Evolutionary conservation across 2,113 vertebrate genomes (phyloP).

Genomic region (Amia ocellicauda): DNA sequence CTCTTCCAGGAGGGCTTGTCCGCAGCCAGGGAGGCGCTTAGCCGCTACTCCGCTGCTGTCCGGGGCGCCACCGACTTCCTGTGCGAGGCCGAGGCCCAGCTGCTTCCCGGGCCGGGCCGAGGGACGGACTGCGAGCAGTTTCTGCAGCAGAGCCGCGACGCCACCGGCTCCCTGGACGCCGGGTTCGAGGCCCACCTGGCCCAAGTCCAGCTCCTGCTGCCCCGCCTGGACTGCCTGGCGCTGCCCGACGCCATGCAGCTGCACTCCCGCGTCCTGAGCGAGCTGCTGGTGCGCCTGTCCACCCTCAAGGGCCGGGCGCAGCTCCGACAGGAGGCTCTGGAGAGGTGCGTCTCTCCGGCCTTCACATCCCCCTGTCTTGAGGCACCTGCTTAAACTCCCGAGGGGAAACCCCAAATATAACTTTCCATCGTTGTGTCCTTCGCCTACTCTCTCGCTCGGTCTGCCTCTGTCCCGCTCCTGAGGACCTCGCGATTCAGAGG

Average conservation of each 20-base stretch:
- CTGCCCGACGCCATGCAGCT: slow-evolving; percentile 51
- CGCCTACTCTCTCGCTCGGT: too few relatives aligned
- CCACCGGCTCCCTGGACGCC: slow-evolving; percentile 42
- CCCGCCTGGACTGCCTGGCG: slow-evolving; percentile 49
- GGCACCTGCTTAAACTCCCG: too few relatives aligned
- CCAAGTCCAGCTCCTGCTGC: slow-evolving; percentile 53
- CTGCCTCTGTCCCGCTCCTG: too few relatives aligned
- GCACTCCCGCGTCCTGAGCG: slow-evolving; percentile 56
- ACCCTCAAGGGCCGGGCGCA: slow-evolving; percentile 59
- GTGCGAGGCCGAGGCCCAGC: slow-evolving; percentile 44
- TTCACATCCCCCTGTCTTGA: too few relatives aligned
- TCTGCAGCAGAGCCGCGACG: slow-evolving; percentile 39
- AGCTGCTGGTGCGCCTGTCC: slow-evolving; percentile 60
- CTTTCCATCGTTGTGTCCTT: not conserved
- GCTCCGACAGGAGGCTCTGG: slow-evolving; percentile 46
- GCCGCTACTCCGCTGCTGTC: slow-evolving; percentile 54
- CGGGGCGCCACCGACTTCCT: slow-evolving; percentile 47
- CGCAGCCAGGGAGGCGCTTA: slow-evolving; percentile 52
- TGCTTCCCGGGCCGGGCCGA: slow-evolving; percentile 43
- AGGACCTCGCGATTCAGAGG: too few relatives aligned
- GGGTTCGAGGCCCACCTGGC: slow-evolving; percentile 62
- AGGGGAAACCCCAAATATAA: too few relatives aligned
- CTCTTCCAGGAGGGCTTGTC: slow-evolving; percentile 64
- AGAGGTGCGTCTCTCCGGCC: slow-evolving; percentile 48
- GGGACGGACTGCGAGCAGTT: slow-evolving; percentile 41